Base-by-base conservation (phyloP, 2,888 invertebrate genomes). In the Apodemia mormo region DNA sequence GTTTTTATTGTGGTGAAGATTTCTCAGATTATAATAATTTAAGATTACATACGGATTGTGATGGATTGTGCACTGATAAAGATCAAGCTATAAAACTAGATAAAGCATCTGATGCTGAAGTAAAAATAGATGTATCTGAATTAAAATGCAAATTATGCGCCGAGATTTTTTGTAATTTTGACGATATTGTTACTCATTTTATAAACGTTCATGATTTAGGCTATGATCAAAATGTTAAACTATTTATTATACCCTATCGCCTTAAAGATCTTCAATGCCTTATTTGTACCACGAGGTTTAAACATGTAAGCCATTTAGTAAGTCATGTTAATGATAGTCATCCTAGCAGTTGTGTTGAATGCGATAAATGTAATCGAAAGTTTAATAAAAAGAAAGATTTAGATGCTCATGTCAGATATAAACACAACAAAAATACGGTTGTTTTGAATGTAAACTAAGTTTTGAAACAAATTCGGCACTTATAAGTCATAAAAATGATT, bases 1-100 rank as follows among this genome's bases (percentile, higher is more conserved):
- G 92, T 75, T 93, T 93, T 77, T 90, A 87, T 78, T 93, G 92
- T 71, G 92, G 92, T 71, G 88, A 89, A 82, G 84, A 90, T 70
- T 76, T 90, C 0, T 66, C 84, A 14, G 82, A 86, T 67, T 89
- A 90, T 71, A 67, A 75, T 8, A 85, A 86, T 52, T 85, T 92
- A 54, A 85, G 79, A 78, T 85, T 84, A 54, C 91, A 92, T 68
- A 91, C 90, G 0, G 82, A 81, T 75, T 80, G 84, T 0, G 91
- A 92, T 73, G 87, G 85, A 0, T 72, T 74, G 2, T 87, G 86
- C 69, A 79, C 79, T 4, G 86, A 84, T 1, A 83, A 81, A 73
- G 86, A 86, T 72, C 81, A 83, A 45, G 80, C 86, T 0, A 74
- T 88, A 8, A 85, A 81, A 81, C 72, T 79, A 4, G 82, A 88